A percentile compares a stretch with the other conserved stretches of the same genome.
Conservation (phyloP, 2,797 vertebrate species). For the Poecilia velifera region DNA sequence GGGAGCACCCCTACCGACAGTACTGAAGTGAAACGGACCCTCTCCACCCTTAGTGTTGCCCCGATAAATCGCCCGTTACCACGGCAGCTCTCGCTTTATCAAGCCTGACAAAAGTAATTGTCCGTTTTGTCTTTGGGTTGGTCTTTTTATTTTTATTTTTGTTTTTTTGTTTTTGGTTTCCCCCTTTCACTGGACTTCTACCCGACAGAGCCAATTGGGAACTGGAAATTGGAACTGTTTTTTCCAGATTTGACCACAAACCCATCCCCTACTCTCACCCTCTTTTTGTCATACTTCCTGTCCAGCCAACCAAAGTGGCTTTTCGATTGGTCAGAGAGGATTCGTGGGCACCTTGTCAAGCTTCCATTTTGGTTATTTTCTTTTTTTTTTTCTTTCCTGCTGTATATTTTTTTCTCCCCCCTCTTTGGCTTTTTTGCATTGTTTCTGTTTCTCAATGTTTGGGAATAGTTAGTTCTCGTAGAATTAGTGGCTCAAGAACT, state of each 20-base stretch:
- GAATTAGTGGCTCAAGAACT: constrained; percentile 72
- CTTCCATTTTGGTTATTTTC: constrained; percentile 56
- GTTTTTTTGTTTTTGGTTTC: too few relatives aligned
- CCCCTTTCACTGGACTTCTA: constrained; percentile 82
- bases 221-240: constrained; percentile 67
- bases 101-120: constrained; percentile 99
- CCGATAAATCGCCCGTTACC: constrained; percentile 92
- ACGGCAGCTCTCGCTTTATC: constrained; percentile 96
- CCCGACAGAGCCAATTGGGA: constrained; percentile 70
- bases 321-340: constrained; percentile 83
- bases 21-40: constrained; percentile 85
- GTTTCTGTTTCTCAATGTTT: constrained; percentile 60
- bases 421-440: constrained; percentile 80
- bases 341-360: constrained; percentile 73
- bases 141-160: constrained; percentile 69
- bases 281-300: constrained; percentile 39
- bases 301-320: constrained; percentile 58
- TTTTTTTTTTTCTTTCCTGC: constrained; percentile 61
- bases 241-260: constrained; percentile 69
- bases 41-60: constrained; percentile 86
- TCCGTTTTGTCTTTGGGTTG: constrained; percentile 84
- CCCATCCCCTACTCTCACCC: constrained; percentile 32
- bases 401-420: constrained; percentile 72
- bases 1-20: constrained; percentile 95
- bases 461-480: constrained; percentile 72